A percentile compares a stretch with the other conserved stretches of the same genome.
These are phyloP conservation scores for Drosophila austrosaltans DNA, from an alignment of 2,888 invertebrate species.

Conservation along the genomic window DNA sequence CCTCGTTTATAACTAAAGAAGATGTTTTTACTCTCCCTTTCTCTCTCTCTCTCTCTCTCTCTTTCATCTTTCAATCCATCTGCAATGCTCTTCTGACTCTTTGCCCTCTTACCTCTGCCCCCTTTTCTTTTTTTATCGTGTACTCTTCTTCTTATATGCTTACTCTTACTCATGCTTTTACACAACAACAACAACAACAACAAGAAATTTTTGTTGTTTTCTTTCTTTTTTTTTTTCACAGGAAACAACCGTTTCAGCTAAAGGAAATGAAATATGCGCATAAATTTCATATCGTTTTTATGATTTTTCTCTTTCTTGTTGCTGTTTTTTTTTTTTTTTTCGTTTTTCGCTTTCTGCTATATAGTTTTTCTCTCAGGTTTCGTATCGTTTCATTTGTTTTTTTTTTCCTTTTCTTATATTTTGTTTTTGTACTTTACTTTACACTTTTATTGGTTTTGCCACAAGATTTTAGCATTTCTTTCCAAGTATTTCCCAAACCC, in stretches of 20 bases:
- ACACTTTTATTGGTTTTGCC: constrained; percentile 71
- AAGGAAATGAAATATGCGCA: constrained; percentile 77
- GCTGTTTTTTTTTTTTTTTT: constrained; percentile 60
- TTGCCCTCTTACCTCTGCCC: not conserved
- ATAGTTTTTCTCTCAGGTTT: constrained; percentile 37
- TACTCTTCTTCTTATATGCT: no score
- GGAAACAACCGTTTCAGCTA: constrained; percentile 50
- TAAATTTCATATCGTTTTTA: constrained; percentile 78
- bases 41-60: no score
- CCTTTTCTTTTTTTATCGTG: no score
- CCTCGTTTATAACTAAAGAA: constrained; percentile 9
- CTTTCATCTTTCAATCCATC: not conserved
- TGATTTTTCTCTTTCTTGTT: constrained; percentile 62
- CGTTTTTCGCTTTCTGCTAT: constrained; percentile 55
- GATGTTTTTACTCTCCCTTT: constrained; percentile 25
- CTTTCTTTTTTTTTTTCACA: constrained; percentile 8
- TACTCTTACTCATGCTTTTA: not conserved
- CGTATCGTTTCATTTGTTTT: not conserved
- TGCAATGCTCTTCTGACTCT: constrained; percentile 1
- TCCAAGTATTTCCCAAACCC: constrained; percentile 15
- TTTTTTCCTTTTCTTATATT: constrained; percentile 21
- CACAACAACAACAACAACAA: no score
- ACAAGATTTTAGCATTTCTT: constrained; percentile 46
- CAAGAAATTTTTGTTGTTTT: no score
- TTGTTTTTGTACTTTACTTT: constrained; percentile 51